Base-by-base conservation (phyloP, 2,888 invertebrate species). In the Brachyptera risi region DNA sequence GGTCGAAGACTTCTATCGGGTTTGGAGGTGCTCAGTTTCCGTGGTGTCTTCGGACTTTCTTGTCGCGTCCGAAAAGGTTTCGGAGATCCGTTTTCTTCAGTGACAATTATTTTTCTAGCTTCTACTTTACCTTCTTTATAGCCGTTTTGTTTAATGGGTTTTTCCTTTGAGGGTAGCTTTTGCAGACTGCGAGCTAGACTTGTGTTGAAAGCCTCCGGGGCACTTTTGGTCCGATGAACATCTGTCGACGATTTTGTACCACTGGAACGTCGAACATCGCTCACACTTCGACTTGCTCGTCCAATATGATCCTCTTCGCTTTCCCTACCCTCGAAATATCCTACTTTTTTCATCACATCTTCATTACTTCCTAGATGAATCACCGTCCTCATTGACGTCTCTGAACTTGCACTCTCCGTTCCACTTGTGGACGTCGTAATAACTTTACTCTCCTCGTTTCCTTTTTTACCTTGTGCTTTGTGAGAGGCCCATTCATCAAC, bases 401-500 rank as follows among this genome's bases (percentile, higher is more conserved):
- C 88, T 0, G 88, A 88, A 70, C 87, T 86, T 1, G 81, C 83
- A 58, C 87, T 87, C 71, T 88, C 88, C 0, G 84, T 83, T 75
- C 87, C 87, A 70, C 84, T 84, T n/a, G n/a, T n/a, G n/a, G n/a
- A n/a, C n/a, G n/a, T n/a, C n/a, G n/a, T n/a, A n/a, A n/a, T n/a
- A n/a, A n/a, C n/a, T n/a, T n/a, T 66, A 67, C 11, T 73, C 66
- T 60, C 51, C n/a, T n/a, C n/a, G n/a, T n/a, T n/a, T n/a, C n/a
- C n/a, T n/a, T n/a, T n/a, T n/a, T n/a, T n/a, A 42, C 38, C 40
- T 58, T 57, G 62, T 57, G 66, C 47, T 64, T 70, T 31, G 51
- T 74, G 77, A 61, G 37, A 73, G 0, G 77, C 75, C 78, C 79
- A 79, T 51, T 78, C 76, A 37, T 76, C 74, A 17, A 79, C 68